Evolutionary conservation across 2,113 vertebrate genomes (phyloP).

Genomic region (Montifringilla adamsi): DNA sequence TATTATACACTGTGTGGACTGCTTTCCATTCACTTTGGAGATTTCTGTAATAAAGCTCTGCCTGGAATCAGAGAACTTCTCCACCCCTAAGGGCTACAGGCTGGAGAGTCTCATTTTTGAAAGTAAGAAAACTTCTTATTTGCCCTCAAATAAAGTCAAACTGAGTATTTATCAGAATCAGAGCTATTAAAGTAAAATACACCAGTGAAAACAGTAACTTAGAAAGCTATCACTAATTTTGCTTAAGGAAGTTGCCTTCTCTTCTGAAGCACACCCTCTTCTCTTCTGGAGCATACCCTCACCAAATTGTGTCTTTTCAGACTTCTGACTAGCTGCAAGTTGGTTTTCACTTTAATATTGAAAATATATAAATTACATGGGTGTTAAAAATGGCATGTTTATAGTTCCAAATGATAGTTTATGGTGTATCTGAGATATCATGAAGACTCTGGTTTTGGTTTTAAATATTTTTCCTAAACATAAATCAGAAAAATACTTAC

Average conservation of each 20-base stretch:
- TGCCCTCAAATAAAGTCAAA: not conserved
- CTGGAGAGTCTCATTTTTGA: not conserved
- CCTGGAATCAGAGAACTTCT: not conserved
- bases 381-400: not conserved
- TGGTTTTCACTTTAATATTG: not conserved
- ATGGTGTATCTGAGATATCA: not conserved
- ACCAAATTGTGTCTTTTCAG: not conserved
- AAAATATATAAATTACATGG: not conserved
- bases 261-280: not conserved
- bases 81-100: not conserved
- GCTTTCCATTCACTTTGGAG: slow-evolving; percentile 12
- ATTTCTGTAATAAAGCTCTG: slow-evolving; percentile 22
- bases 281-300: not conserved
- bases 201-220: not conserved
- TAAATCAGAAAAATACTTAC: not conserved
- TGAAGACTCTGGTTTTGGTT: not conserved
- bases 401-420: not conserved
- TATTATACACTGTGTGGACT: not conserved
- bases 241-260: not conserved
- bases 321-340: not conserved
- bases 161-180: not conserved
- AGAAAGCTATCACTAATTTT: not conserved
- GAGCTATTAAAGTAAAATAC: not conserved
- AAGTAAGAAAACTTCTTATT: not conserved
- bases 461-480: not conserved